A percentile compares a stretch with the other conserved stretches of the same genome.
These are phyloP conservation scores for Myiopsitta monachus DNA, from an alignment of 2,113 vertebrate genomes.

Conservation along the genomic window DNA sequence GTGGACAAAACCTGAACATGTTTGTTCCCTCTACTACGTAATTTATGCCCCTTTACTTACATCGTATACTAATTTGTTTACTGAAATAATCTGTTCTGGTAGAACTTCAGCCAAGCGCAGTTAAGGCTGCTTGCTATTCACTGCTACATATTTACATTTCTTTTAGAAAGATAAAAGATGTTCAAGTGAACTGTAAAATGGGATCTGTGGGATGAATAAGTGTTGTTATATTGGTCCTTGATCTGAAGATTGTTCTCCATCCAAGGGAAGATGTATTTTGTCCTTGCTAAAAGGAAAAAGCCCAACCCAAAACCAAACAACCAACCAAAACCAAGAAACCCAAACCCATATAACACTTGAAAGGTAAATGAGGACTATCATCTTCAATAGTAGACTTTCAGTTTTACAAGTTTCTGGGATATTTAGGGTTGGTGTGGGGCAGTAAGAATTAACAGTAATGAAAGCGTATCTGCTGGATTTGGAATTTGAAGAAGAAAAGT, in stretches of 20 bases:
- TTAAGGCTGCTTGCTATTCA: neutral
- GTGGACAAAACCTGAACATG: neutral
- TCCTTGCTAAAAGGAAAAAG: neutral
- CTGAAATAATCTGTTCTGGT: neutral
- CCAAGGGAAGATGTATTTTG: neutral
- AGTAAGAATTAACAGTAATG: neutral
- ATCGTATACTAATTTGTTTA: neutral
- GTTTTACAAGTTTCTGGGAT: neutral
- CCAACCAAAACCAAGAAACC: neutral
- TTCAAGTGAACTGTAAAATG: neutral
- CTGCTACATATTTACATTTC: neutral
- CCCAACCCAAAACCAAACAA: neutral
- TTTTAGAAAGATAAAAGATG: neutral
- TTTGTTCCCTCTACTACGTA: neutral
- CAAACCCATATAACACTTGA: neutral
- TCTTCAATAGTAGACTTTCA: neutral
- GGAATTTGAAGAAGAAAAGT: neutral
- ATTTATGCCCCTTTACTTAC: neutral
- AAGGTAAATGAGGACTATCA: neutral
- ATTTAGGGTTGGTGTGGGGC: neutral
- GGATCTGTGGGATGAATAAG: neutral
- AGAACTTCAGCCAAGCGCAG: neutral
- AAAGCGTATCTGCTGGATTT: neutral
- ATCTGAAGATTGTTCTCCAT: neutral
- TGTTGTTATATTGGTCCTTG: neutral